phyloP scores from a whole-genome alignment of 2,797 vertebrate genomes.

The Urosaurus nigricauda region DNA sequence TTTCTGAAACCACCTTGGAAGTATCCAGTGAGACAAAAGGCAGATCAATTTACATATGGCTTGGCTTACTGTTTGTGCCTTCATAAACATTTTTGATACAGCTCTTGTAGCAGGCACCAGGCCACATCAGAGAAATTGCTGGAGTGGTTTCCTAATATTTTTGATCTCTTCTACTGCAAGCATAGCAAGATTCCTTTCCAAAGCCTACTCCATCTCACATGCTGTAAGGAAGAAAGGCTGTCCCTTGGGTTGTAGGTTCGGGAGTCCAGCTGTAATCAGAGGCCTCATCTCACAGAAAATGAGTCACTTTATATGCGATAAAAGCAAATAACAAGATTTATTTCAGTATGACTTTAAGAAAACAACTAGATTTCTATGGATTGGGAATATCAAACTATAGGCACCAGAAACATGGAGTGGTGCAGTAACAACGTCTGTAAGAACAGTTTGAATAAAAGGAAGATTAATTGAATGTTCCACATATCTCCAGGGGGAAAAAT shows the following conservation, averaged over 20 bases:
- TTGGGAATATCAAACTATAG: background rate
- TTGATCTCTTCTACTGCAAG: background rate
- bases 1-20: background rate
- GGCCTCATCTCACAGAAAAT: background rate
- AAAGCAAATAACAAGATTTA: background rate
- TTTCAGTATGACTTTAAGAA: background rate
- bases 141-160: background rate
- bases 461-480: background rate
- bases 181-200: background rate
- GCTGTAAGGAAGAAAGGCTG: background rate
- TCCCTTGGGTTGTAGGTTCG: slow-evolving; percentile 19
- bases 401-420: background rate
- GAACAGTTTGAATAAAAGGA: background rate
- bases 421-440: background rate
- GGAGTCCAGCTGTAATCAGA: background rate
- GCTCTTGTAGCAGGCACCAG: background rate
- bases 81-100: background rate
- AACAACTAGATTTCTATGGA: background rate
- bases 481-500: background rate
- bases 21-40: slow-evolving; percentile 1
- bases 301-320: background rate
- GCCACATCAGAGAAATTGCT: background rate
- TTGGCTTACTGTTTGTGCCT: slow-evolving; percentile 9
- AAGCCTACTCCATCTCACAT: background rate
- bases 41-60: background rate